Evolutionary conservation across 2,888 invertebrate species (phyloP), one percentile per base, ranked within the genome.

Genomic region (Nymphalis c-album): DNA sequence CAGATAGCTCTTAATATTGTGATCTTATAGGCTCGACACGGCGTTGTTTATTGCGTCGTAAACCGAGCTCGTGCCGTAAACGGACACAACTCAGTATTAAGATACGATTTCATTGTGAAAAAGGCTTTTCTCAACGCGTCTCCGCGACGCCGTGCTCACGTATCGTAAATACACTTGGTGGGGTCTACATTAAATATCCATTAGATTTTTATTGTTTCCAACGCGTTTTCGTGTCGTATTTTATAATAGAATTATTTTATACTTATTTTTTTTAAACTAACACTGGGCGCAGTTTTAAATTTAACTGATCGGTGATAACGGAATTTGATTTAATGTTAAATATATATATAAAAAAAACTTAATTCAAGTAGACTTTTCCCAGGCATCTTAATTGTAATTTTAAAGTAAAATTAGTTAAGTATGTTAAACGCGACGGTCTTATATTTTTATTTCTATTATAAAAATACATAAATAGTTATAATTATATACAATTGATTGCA

Each of bases 31-130:
- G 79, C 84, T 83, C 81, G 84, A 82, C 83, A 77, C 78, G 75
- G 78, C 74, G 80, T 84, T 80, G 79, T 91, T 90, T 91, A 90
- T 85, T 77, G 78, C 85, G 78, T 85, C 86, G 84, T 90, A 90
- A 91, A 90, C 75, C 78, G 77, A 80, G 81, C 87, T 86, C 85
- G 86, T 85, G 87, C 84, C 81, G 82, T 80, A 85, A 83, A 85
- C 84, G 81, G 78, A 83, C 83, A 89, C 88, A 86, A 89, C 80
- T 89, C 82, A 80, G 83, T 85, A 87, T 86, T 87, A 86, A 84
- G 63, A 63, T 68, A 64, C 67, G 61, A 68, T 73, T 71, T 71
- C 63, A 71, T 69, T 63, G 60, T 60, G 47, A 48, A 48, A 53
- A 64, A 58, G n/a, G 47, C 55, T 50, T 47, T 48, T 69, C 53